These are phyloP conservation scores for Morelia viridis DNA, from an alignment of 2,797 vertebrate species.

Conservation along the genomic window DNA sequence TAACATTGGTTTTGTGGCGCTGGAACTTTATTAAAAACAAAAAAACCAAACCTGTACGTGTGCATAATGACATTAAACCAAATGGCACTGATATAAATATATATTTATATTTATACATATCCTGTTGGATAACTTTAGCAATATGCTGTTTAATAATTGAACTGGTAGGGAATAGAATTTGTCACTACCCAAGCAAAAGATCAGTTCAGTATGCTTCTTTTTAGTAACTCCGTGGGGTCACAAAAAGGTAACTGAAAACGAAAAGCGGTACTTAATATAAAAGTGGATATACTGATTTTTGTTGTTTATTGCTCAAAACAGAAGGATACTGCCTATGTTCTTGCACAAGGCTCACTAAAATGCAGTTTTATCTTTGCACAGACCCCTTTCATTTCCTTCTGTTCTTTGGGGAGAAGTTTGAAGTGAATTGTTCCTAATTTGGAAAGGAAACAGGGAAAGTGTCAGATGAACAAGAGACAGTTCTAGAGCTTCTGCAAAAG, in stretches of 20 bases:
- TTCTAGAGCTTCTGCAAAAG: slow-evolving; percentile 50
- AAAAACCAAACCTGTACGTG: slow-evolving; percentile 63
- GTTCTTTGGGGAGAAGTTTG: not conserved
- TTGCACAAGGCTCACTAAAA: not conserved
- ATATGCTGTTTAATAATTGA: slow-evolving; percentile 60
- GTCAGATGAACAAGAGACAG: slow-evolving; percentile 44
- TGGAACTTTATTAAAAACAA: slow-evolving; percentile 74
- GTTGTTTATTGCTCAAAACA: not conserved
- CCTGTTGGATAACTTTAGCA: slow-evolving; percentile 79
- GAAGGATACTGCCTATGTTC: not conserved
- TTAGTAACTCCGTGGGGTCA: slow-evolving; percentile 55
- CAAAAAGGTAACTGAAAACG: slow-evolving; percentile 44
- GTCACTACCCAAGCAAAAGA: slow-evolving; percentile 40
- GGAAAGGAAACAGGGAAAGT: not conserved
- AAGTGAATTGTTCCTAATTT: slow-evolving; percentile 34
- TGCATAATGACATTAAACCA: slow-evolving; percentile 71
- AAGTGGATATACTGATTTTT: slow-evolving; percentile 30
- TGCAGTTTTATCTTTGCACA: not conserved
- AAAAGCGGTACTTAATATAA: slow-evolving; percentile 52
- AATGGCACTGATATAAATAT: slow-evolving; percentile 64
- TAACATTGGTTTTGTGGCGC: slow-evolving; percentile 74
- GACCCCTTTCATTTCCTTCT: not conserved
- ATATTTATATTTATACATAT: slow-evolving; percentile 55
- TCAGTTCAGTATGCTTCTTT: slow-evolving; percentile 44
- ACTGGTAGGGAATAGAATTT: slow-evolving; percentile 56